phyloP scores from a whole-genome alignment of 1,140 invertebrate species.

The Aethina tumida region DNA sequence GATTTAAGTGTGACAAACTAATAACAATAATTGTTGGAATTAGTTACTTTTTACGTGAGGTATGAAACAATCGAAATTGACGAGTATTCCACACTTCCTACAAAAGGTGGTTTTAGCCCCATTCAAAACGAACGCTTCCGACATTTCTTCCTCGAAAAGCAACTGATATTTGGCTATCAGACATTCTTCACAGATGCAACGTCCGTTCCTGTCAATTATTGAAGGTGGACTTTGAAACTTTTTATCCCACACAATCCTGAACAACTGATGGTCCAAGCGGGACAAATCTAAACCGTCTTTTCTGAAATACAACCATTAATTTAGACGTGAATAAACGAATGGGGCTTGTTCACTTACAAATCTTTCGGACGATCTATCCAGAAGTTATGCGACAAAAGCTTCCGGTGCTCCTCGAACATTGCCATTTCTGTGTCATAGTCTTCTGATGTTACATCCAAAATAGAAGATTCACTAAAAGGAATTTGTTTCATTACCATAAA shows the following conservation, averaged over 20 bases:
- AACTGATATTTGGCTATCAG: constrained; percentile 21
- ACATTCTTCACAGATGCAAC: constrained; percentile 29
- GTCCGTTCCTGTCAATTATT: constrained; percentile 22
- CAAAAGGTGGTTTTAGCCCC: constrained; percentile 14
- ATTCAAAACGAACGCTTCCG: constrained; percentile 9
- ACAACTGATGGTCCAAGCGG: constrained; percentile 22
- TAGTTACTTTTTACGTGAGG: constrained; percentile 21
- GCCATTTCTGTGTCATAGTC: constrained; percentile 10
- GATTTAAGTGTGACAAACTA: background rate
- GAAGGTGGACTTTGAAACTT: constrained; percentile 19
- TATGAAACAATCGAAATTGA: constrained; percentile 22
- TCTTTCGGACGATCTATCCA: constrained; percentile 22
- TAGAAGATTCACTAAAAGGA: constrained; percentile 6
- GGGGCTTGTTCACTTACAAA: constrained; percentile 12
- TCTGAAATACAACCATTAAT: constrained; percentile 9
- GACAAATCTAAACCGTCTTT: constrained; percentile 17
- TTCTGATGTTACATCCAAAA: constrained; percentile 8
- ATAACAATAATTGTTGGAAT: too few relatives aligned
- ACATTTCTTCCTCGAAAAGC: constrained; percentile 13
- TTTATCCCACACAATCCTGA: constrained; percentile 21
- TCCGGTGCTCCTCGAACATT: constrained; percentile 16
- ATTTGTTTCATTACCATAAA: too few relatives aligned
- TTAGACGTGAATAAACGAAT: background rate
- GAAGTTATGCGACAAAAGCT: constrained; percentile 20
- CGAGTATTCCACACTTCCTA: constrained; percentile 14